Conservation (phyloP, 2,888 invertebrate genomes). For the Tinea pellionella region DNA sequence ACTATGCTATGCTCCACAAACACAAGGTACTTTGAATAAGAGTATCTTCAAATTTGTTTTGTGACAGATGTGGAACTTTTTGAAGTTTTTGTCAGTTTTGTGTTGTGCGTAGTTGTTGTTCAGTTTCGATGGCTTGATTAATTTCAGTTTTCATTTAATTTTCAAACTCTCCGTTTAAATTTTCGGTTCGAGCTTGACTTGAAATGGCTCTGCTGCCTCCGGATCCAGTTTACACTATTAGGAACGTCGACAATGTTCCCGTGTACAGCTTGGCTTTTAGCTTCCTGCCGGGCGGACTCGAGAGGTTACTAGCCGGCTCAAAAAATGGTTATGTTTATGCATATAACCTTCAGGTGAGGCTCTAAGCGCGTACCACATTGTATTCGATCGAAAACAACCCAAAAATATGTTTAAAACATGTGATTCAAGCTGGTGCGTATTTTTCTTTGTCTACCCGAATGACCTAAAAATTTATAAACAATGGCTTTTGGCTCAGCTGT, state of each 20-base stretch:
- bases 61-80: conserved; percentile 22
- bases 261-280: conserved; percentile 80
- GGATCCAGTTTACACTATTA: conserved; percentile 80
- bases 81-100: conserved; percentile 65
- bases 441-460: conserved; percentile 1
- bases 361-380: background rate
- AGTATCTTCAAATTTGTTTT: background rate
- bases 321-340: conserved; percentile 79
- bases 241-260: conserved; percentile 76
- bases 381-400: background rate
- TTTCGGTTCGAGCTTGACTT: conserved; percentile 64
- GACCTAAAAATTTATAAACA: conserved; percentile 2
- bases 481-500: background rate
- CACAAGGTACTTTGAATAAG: background rate
- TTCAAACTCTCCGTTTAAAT: conserved; percentile 38
- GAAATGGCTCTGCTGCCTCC: conserved; percentile 80
- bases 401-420: background rate
- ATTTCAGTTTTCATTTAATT: conserved; percentile 52
- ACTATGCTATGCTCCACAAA: background rate
- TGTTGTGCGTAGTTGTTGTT: conserved; percentile 67
- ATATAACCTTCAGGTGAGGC: conserved; percentile 81
- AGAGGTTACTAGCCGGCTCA: conserved; percentile 78
- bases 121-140: conserved; percentile 66
- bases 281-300: conserved; percentile 66
- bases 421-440: background rate